Conservation (phyloP, 2,888 invertebrate genomes). For the Drosophila algonquin region DNA sequence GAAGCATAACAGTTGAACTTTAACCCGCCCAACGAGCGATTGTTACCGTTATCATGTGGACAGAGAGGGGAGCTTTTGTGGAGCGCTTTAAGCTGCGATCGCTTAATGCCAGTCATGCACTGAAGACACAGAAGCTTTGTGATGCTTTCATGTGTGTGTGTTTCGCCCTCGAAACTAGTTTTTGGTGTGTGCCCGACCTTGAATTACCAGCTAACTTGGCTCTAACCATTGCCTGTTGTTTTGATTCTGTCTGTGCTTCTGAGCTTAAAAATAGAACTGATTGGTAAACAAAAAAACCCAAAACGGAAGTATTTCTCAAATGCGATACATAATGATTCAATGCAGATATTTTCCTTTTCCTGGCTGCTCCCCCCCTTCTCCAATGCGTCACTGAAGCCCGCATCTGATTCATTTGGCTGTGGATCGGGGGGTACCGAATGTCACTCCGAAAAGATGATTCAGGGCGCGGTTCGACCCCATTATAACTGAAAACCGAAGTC, state of each 20-base stretch:
- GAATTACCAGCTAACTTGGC: conserved; percentile 47
- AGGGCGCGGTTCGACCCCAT: conserved; percentile 36
- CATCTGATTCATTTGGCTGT: conserved; percentile 16
- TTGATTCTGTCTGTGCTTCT: conserved; percentile 9
- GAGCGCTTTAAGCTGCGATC: conserved; percentile 17
- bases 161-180: conserved; percentile 37
- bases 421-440: not conserved
- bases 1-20: conserved; percentile 30
- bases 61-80: conserved; percentile 4
- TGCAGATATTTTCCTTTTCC: conserved; percentile 3
- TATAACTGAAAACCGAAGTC: conserved; percentile 16
- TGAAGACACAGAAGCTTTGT: conserved; percentile 26
- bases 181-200: conserved; percentile 55
- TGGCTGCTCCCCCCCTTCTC: not conserved
- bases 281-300: not conserved
- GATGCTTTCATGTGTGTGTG: not conserved
- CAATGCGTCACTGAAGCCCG: conserved; percentile 20
- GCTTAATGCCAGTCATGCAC: conserved; percentile 14
- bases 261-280: conserved; percentile 37
- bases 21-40: conserved; percentile 10
- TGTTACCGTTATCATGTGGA: conserved; percentile 19
- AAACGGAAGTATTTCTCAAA: conserved; percentile 26
- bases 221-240: conserved; percentile 20
- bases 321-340: too few species aligned
- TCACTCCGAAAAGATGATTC: conserved; percentile 29